These are phyloP conservation scores for Colletes latitarsis DNA, from an alignment of 1,140 invertebrate species.

Conservation along the genomic window DNA sequence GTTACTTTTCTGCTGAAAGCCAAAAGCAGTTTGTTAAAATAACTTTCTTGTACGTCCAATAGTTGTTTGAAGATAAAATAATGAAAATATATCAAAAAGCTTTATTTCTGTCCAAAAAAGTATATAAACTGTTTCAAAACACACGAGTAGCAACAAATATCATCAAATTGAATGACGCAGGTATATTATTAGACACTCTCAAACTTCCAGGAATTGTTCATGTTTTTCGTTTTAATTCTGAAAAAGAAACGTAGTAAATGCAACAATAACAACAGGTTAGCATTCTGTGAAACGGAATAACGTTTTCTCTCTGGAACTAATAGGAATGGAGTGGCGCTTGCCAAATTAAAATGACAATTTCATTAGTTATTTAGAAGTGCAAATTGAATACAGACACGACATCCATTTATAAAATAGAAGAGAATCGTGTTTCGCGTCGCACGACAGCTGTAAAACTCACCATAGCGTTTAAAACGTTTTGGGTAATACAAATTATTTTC, in stretches of 20 bases:
- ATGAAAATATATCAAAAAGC: no score
- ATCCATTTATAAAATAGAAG: constrained; percentile 10
- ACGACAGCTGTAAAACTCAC: neutral
- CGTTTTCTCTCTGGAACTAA: neutral
- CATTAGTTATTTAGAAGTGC: neutral
- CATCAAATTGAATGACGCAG: neutral
- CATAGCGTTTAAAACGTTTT: neutral
- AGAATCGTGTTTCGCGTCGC: neutral
- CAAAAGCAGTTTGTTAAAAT: no score
- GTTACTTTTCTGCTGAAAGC: no score
- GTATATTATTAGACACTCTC: neutral
- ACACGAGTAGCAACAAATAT: neutral
- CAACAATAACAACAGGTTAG: no score
- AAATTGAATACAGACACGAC: neutral
- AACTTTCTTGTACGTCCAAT: no score
- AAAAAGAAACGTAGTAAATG: neutral
- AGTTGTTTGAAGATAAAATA: no score
- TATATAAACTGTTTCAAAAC: no score
- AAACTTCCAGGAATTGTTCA: neutral
- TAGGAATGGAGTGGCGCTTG: no score
- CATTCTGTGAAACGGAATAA: neutral
- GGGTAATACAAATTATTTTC: neutral
- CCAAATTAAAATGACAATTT: neutral
- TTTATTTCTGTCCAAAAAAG: no score
- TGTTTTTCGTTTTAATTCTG: neutral